Conservation (phyloP, 2,113 vertebrate genomes). For the Hiodon tergisus region DNA sequence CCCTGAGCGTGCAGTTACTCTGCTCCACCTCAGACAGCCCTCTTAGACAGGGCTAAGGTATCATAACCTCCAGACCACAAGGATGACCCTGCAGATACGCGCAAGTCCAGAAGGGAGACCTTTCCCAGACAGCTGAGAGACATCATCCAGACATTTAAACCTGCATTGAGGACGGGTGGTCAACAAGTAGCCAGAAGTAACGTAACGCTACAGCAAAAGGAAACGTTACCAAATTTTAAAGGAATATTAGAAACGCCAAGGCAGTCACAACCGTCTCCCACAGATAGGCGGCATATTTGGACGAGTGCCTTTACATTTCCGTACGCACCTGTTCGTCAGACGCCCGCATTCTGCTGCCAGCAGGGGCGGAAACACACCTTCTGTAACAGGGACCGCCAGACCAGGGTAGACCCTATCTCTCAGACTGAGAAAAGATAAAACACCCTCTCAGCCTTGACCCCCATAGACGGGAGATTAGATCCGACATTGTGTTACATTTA, state of each 20-base stretch:
- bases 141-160: constrained; percentile 26
- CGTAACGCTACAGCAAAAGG: too few species aligned
- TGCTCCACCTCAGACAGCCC: constrained; percentile 23
- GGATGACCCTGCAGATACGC: not conserved
- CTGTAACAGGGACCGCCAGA: constrained; percentile 30
- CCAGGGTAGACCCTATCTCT: constrained; percentile 22
- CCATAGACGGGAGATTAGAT: constrained; percentile 34
- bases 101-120: not conserved
- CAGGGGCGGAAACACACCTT: constrained; percentile 29
- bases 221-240: too few species aligned
- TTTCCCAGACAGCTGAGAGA: constrained; percentile 2
- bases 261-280: not conserved
- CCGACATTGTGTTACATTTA: constrained; percentile 35
- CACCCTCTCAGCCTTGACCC: constrained; percentile 28
- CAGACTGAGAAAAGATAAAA: constrained; percentile 40
- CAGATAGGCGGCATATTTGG: not conserved
- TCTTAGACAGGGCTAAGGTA: constrained; percentile 20
- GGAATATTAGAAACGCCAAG: not conserved
- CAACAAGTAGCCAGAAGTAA: too few species aligned
- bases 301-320: not conserved
- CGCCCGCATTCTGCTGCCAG: constrained; percentile 28
- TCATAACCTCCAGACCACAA: constrained; percentile 35
- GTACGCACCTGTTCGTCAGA: constrained; percentile 30
- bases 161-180: not conserved
- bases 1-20: not conserved